Base-by-base conservation (phyloP, 2,113 vertebrate species). In the Ariopsis seemanni region DNA sequence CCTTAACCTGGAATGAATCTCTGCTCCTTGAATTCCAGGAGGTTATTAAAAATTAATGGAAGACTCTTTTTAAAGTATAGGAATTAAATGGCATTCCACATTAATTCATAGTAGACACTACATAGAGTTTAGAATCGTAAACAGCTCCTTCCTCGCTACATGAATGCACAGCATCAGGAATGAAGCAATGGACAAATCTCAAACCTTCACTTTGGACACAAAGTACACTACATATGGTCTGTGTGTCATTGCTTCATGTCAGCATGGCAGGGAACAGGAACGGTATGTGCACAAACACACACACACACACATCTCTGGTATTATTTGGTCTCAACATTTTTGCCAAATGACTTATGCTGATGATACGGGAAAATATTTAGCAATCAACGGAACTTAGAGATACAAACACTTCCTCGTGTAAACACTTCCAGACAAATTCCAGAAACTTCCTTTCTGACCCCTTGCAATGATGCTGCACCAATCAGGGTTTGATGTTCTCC, bases 361-460 rank as follows among this genome's bases (percentile, higher is more conserved):
- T 81, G 27, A 58, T 81, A 42, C 18, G 18, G 78, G 79, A 42
- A 81, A 69, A 67, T 69, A 83, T 53, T 83, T 53, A 52, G 60
- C 62, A 63, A 63, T 52, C 22, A 65, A 67, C n/a, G 60, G 2
- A n/a, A 83, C 60, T 83, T 8, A 50, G 62, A 22, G 81, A 83
- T 48, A 52, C 52, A 80, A 80, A 58, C 18, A 2, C 77, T 60
- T 34, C 18, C 5, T 81, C 55, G 42, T 42, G 79, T 69, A 83
- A 83, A 83, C 82, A 27, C 22, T 18, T 52, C 42, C 63, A 65
- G 82, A 83, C 2, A 48, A 67, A 25, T 83, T 83, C 42, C 82
- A 63, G 62, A 83, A 53, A 65, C 42, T 15, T 83, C 17, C 55
- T 81, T 67, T 81, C 52, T 71, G 62, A 58, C 85, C 78, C 18